Percentiles rank a stretch among this genome's conserved stretches.
Evolutionary conservation across 2,888 invertebrate genomes (phyloP).

Genomic region (Dryobota labecula): DNA sequence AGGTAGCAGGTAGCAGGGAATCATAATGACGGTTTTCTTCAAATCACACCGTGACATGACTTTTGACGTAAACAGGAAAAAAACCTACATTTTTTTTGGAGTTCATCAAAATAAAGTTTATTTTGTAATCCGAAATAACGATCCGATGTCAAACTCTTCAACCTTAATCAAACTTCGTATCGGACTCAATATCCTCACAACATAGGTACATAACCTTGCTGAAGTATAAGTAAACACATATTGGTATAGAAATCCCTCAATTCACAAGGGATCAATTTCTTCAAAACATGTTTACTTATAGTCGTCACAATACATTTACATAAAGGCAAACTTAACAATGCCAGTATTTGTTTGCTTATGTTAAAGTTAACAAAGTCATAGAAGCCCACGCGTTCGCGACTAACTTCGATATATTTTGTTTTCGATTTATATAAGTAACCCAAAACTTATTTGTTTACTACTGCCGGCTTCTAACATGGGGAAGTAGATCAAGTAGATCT

Average conservation of each 20-base stretch:
- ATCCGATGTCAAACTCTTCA: conserved; percentile 22
- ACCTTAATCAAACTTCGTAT: conserved; percentile 29
- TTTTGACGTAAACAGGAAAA: conserved; percentile 14
- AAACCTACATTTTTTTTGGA: neutral
- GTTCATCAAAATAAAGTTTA: neutral
- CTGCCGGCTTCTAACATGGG: neutral
- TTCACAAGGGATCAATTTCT: conserved; percentile 55
- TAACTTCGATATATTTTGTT: conserved; percentile 40
- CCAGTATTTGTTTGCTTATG: conserved; percentile 51
- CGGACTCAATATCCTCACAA: conserved; percentile 19
- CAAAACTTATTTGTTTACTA: conserved; percentile 16
- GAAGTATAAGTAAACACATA: conserved; percentile 23
- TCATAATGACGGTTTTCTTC: neutral
- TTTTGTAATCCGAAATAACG: conserved; percentile 15
- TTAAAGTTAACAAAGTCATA: conserved; percentile 56
- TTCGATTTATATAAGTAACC: conserved; percentile 23
- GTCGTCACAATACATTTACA: conserved; percentile 56
- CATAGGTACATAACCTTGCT: conserved; percentile 29
- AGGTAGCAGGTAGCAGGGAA: neutral
- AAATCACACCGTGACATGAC: neutral
- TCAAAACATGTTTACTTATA: conserved; percentile 53
- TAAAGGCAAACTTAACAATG: conserved; percentile 59
- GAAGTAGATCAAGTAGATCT: too few relatives aligned
- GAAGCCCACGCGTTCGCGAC: conserved; percentile 47
- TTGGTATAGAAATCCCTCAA: conserved; percentile 54